Conservation (phyloP, 2,113 vertebrate species). For the Rallus limicola region DNA sequence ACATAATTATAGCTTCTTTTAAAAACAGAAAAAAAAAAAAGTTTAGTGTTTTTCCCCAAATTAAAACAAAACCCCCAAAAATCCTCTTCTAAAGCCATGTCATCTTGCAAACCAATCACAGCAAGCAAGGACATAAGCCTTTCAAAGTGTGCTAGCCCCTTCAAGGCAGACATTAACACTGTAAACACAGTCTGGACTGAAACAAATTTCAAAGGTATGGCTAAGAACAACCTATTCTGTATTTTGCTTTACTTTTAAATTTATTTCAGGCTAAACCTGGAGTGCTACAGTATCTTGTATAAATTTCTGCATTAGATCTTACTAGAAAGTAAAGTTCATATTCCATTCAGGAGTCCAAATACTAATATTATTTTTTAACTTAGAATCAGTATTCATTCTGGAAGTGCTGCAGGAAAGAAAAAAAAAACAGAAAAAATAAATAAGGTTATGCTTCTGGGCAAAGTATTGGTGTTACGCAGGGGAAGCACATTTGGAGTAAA, state of each 20-base stretch:
- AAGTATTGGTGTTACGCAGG: background rate
- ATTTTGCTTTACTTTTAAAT: background rate
- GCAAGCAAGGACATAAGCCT: background rate
- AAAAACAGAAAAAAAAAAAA: slow-evolving; percentile 38
- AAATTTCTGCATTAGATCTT: background rate
- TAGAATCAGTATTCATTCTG: background rate
- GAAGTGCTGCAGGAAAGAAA: background rate
- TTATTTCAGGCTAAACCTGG: background rate
- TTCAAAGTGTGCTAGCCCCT: background rate
- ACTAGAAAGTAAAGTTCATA: background rate
- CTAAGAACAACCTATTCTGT: background rate
- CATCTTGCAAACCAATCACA: background rate
- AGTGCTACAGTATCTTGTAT: background rate
- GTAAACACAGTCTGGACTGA: background rate
- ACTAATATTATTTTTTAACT: background rate
- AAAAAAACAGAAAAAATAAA: background rate
- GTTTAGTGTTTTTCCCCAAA: background rate
- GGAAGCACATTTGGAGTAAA: background rate
- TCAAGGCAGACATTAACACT: background rate
- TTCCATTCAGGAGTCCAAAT: background rate
- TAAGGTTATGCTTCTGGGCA: background rate
- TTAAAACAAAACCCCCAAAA: background rate
- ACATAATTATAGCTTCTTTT: slow-evolving; percentile 37
- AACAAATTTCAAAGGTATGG: background rate
- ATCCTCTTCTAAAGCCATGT: background rate